Conservation (phyloP, 2,888 invertebrate genomes). For the Cyclophora albipunctata region DNA sequence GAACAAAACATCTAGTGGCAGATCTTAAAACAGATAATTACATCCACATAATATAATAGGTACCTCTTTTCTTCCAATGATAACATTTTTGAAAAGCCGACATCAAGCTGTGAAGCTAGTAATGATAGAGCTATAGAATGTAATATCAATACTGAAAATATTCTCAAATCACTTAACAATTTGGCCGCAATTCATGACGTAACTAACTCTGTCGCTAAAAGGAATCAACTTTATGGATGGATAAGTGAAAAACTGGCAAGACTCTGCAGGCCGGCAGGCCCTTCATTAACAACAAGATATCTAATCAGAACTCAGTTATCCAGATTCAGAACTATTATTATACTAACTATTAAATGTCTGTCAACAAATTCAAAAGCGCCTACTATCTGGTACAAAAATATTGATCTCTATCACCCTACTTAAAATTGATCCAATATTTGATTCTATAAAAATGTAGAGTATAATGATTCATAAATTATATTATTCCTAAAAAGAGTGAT, state of each 20-base stretch:
- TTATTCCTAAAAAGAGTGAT: constrained; percentile 39
- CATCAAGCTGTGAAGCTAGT: constrained; percentile 71
- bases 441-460: constrained; percentile 21
- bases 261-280: constrained; percentile 46
- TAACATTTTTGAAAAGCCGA: constrained; percentile 72
- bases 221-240: constrained; percentile 66
- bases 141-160: constrained; percentile 64
- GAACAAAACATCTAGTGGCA: constrained; percentile 40
- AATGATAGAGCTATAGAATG: constrained; percentile 61
- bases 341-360: constrained; percentile 47
- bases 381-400: constrained; percentile 67
- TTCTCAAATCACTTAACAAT: constrained; percentile 48
- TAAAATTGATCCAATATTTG: constrained; percentile 59
- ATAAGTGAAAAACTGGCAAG: constrained; percentile 67
- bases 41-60: constrained; percentile 68
- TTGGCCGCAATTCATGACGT: constrained; percentile 52
- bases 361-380: constrained; percentile 63
- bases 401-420: constrained; percentile 59
- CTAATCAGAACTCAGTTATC: constrained; percentile 60
- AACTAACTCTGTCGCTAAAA: constrained; percentile 55
- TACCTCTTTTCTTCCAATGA: constrained; percentile 70
- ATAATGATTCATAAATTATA: constrained; percentile 23
- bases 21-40: constrained; percentile 49
- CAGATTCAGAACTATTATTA: constrained; percentile 51
- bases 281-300: constrained; percentile 44